A percentile compares a stretch with the other conserved stretches of the same genome.
Conservation (phyloP, 2,888 invertebrate genomes). For the Sphaerophoria rueppellii region DNA sequence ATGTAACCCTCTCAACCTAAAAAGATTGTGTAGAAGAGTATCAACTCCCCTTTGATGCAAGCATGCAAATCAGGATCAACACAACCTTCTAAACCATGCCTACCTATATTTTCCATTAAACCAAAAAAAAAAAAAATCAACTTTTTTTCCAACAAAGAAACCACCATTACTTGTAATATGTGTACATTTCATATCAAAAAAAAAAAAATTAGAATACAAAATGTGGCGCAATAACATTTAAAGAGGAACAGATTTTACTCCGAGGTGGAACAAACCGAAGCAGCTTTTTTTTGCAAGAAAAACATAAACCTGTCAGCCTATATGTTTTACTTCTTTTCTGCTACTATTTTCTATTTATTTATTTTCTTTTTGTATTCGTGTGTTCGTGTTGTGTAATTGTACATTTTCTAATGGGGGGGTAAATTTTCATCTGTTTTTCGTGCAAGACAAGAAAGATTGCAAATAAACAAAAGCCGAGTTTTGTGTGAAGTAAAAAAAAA, state of each 20-base stretch:
- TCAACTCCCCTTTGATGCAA: background rate
- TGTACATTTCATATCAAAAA: slow-evolving; percentile 9
- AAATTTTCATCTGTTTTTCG: slow-evolving; percentile 13
- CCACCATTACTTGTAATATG: background rate
- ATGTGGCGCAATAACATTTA: slow-evolving; percentile 59
- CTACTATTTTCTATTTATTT: slow-evolving; percentile 3
- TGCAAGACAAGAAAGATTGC: slow-evolving; percentile 45
- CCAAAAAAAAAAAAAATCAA: background rate
- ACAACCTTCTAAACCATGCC: slow-evolving; percentile 20
- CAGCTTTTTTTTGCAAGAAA: slow-evolving; percentile 35
- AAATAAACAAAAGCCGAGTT: slow-evolving; percentile 35
- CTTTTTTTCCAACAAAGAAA: background rate
- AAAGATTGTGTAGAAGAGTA: background rate
- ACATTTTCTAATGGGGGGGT: slow-evolving; percentile 17
- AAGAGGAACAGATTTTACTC: slow-evolving; percentile 19
- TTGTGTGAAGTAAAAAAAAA: slow-evolving; percentile 10
- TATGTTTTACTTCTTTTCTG: slow-evolving; percentile 32
- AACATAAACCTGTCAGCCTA: slow-evolving; percentile 54
- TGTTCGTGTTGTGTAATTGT: slow-evolving; percentile 23
- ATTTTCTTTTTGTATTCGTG: slow-evolving; percentile 11
- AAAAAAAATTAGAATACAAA: slow-evolving; percentile 29
- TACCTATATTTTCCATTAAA: background rate
- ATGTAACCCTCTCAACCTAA: background rate
- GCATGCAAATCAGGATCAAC: slow-evolving; percentile 61
- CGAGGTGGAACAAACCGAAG: slow-evolving; percentile 50